Percentiles rank a stretch among this genome's conserved stretches.
Conservation (phyloP, 2,888 invertebrate species). For the Sthenelais limicola region DNA sequence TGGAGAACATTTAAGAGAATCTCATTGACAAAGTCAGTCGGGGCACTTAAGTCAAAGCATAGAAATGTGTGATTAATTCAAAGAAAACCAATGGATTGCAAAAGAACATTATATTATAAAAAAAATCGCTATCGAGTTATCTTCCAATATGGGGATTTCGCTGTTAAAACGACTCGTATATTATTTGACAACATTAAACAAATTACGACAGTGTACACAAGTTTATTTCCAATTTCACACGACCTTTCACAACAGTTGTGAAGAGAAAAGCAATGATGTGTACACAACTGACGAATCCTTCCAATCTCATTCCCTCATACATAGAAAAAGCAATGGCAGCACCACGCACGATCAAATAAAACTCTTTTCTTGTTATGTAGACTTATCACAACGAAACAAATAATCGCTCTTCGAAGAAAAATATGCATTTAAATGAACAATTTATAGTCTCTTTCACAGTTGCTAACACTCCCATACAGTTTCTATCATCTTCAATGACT, state of each 20-base stretch:
- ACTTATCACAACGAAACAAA: constrained; percentile 36
- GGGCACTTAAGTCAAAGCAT: too few relatives aligned
- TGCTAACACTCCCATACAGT: constrained; percentile 6
- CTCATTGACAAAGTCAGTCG: too few relatives aligned
- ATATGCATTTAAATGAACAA: constrained; percentile 15
- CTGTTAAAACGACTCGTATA: too few relatives aligned
- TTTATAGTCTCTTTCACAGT: constrained; percentile 18
- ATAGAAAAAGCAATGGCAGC: constrained; percentile 36
- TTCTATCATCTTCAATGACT: background rate
- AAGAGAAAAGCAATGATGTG: constrained; percentile 40
- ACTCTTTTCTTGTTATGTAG: too few relatives aligned
- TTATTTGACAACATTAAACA: background rate
- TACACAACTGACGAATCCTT: constrained; percentile 20
- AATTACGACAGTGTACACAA: constrained; percentile 29
- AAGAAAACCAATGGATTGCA: too few relatives aligned
- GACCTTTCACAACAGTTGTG: constrained; percentile 36
- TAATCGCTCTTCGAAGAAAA: constrained; percentile 26
- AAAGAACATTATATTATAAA: too few relatives aligned
- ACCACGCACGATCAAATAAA: constrained; percentile 29
- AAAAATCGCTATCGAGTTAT: too few relatives aligned
- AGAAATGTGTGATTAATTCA: too few relatives aligned
- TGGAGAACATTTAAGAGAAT: too few relatives aligned
- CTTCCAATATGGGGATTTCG: too few relatives aligned
- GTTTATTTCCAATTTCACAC: constrained; percentile 34
- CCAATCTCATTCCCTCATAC: constrained; percentile 20